Evolutionary conservation across 2,113 vertebrate genomes (phyloP), one percentile per base, ranked within the genome.

Genomic region (Anser brachyrhynchus): DNA sequence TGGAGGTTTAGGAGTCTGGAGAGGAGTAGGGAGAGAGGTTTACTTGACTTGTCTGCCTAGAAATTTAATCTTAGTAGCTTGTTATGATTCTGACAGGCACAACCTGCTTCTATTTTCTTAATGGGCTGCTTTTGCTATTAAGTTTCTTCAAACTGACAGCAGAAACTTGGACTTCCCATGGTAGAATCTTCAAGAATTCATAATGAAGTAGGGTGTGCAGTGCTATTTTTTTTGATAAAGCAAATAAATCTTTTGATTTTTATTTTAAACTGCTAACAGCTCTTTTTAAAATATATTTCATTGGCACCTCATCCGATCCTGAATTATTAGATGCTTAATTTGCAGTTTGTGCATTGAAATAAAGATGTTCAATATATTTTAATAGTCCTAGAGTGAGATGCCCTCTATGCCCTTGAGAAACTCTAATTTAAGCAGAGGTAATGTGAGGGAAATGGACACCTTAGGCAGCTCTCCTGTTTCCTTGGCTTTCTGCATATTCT

Each of bases 301-400:
- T 51, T 85, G 44, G 52, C 79, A 93, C 17, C 51, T 21, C 52
- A 69, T 62, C 44, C 82, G 71, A 23, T 73, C 57, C 61, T 89
- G 54, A 89, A 82, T 94, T 85, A 79, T 85, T 92, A 82, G 59
- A 61, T 51, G 22, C 73, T 89, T 95, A 94, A 94, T 87, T 83
- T 95, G 90, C 88, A 92, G 55, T 69, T 84, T 92, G 83, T 84
- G 67, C 49, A 44, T 20, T 57, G 52, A 58, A 93, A 72, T 54
- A 37, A 43, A 80, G 55, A 85, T 79, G 76, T 93, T 80, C 64
- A n/a, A 46, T 72, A 41, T 77, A 94, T 93, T 90, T 83, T 65
- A 77, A 89, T 89, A 87, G 76, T 55, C 74, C 73, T 89, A 54
- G 73, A 90, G 66, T 91, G 66, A 89, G 91, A 89, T 94, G 85